Evolutionary conservation across 2,113 vertebrate species (phyloP).

Genomic region (Cryptotis parvus): DNA sequence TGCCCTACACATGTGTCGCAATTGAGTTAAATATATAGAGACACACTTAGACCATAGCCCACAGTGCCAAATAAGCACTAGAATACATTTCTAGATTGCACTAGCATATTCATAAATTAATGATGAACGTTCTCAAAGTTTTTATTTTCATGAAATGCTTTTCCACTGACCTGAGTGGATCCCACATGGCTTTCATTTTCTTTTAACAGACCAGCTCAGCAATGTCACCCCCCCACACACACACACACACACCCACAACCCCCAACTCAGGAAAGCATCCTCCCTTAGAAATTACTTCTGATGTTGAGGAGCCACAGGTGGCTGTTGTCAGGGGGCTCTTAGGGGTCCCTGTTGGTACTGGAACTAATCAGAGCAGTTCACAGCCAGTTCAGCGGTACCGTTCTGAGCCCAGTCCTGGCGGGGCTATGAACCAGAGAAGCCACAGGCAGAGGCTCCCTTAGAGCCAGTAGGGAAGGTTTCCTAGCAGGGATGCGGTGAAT

Average conservation of each 20-base stretch:
- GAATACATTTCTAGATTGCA: not conserved
- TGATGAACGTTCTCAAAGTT: constrained; percentile 17
- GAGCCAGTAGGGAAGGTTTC: not conserved
- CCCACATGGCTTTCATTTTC: not conserved
- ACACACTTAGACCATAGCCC: not conserved
- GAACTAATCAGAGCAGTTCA: constrained; percentile 20
- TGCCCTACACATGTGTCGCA: not conserved
- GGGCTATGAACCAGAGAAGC: not conserved
- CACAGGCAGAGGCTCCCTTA: not conserved
- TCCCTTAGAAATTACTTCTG: constrained; percentile 46
- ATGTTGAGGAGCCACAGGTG: constrained; percentile 43
- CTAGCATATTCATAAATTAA: constrained; percentile 20
- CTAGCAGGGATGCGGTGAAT: not conserved
- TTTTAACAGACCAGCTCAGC: constrained; percentile 22
- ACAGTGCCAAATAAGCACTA: constrained; percentile 20
- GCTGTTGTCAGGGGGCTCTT: not conserved
- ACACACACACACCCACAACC: not conserved
- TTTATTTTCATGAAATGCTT: constrained; percentile 38
- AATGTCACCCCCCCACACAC: no score
- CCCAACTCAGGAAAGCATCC: not conserved
- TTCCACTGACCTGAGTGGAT: constrained; percentile 41
- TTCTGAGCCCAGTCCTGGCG: not conserved
- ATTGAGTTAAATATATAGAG: not conserved
- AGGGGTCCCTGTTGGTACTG: constrained; percentile 40
- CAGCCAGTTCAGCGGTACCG: not conserved